A percentile compares a stretch with the other conserved stretches of the same genome.
Evolutionary conservation across 2,888 invertebrate genomes (phyloP).

Genomic region (Anoncus sp.): DNA sequence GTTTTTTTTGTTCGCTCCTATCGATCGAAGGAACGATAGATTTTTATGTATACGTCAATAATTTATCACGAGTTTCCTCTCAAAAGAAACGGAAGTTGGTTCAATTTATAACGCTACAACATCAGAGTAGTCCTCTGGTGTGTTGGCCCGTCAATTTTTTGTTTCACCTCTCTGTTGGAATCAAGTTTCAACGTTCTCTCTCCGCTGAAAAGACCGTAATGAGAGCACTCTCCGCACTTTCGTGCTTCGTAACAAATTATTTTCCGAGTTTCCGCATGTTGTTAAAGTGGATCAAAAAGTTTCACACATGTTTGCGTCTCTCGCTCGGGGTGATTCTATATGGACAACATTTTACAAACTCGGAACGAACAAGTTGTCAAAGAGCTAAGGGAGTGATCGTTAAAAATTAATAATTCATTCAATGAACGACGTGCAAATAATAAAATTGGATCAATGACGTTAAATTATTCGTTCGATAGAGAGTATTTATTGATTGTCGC

Average conservation of each 20-base stretch:
- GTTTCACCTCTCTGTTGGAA: conserved; percentile 17
- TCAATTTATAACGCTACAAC: conserved; percentile 11
- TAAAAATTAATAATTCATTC: not conserved
- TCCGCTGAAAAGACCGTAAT: conserved; percentile 57
- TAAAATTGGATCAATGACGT: not conserved
- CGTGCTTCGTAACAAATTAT: conserved; percentile 42
- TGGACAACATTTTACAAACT: not conserved
- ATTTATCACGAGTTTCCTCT: conserved; percentile 27
- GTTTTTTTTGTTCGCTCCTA: no score
- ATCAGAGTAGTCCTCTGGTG: not conserved
- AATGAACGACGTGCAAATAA: no score
- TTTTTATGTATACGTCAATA: conserved; percentile 10
- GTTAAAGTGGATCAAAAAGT: conserved; percentile 50
- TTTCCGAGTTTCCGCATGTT: conserved; percentile 32
- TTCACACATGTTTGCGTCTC: not conserved
- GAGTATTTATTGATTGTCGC: not conserved
- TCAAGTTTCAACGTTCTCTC: conserved; percentile 46
- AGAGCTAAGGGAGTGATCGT: not conserved
- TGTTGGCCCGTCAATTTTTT: conserved; percentile 29
- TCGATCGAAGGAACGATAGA: no score
- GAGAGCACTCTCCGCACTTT: conserved; percentile 29
- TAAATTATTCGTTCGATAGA: not conserved
- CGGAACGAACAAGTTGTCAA: not conserved
- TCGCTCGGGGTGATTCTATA: not conserved
- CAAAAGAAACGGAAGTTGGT: conserved; percentile 13